Evolutionary conservation across 2,797 vertebrate genomes (phyloP), one percentile per base, ranked within the genome.

Genomic region (Champsocephalus gunnari): DNA sequence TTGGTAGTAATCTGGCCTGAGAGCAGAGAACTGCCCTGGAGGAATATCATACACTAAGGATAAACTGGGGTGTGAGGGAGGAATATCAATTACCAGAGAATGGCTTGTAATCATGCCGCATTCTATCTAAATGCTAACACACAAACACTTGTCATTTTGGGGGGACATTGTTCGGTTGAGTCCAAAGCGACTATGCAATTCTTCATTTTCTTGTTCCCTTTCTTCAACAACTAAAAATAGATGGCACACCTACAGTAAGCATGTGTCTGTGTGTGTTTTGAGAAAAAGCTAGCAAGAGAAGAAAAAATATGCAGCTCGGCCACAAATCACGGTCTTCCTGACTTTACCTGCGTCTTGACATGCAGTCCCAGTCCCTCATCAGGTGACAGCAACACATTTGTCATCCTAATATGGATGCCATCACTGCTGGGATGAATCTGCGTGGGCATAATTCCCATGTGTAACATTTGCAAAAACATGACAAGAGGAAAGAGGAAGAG

Each of bases 361-460:
- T 82, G 89, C 78, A 92, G 85, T 92, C 90, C 90, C 91, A 92
- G 85, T 93, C 89, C 87, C 88, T 91, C 90, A 85, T 85, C 87
- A 85, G 88, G 87, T 94, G 94, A 93, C 91, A 89, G 88, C 71
- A 80, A 75, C 85, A 88, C 89, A 94, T 93, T 93, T 93, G 92
- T 95, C 89, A 93, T 92, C 92, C 91, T 92, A 92, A 93, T 92
- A 92, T 92, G 92, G 92, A 95, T 88, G 87, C 82, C 79, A 89
- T 90, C 89, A 88, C 84, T 71, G 88, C 82, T 66, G 89, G 91
- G 87, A 93, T 92, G 88, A 93, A 87, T 89, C 92, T 48, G 89
- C 49, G 82, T n/a, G 0, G 74, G 85, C 81, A 81, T 86, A 78
- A 89, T 81, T 92, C 92, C 92, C 86, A 67, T 76, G 91, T 80